These are phyloP conservation scores for Danio jaintianensis DNA, from an alignment of 2,797 vertebrate species.

Conservation along the genomic window DNA sequence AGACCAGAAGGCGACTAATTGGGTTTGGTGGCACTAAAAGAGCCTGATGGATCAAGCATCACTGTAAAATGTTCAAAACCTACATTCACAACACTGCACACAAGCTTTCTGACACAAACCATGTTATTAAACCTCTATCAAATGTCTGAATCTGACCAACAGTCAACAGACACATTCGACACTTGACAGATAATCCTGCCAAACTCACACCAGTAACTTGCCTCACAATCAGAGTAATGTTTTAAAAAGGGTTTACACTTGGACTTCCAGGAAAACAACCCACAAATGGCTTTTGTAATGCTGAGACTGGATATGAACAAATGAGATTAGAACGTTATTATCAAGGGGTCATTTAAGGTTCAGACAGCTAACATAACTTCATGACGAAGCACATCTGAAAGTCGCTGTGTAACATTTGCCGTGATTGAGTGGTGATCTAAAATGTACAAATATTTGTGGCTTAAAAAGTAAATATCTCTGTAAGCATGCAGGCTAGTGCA, in stretches of 20 bases:
- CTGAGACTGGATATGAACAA: neutral
- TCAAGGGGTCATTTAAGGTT: neutral
- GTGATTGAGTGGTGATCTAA: neutral
- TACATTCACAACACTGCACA: constrained; percentile 23
- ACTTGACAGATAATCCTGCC: constrained; percentile 12
- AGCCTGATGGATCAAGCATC: constrained; percentile 58
- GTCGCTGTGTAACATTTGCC: neutral
- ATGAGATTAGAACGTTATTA: neutral
- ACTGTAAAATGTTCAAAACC: constrained; percentile 35
- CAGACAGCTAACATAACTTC: neutral
- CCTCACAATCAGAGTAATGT: neutral
- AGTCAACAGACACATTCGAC: constrained; percentile 15
- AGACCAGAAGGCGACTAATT: constrained; percentile 77
- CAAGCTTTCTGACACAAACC: constrained; percentile 43
- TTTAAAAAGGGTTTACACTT: neutral
- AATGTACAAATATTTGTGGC: neutral
- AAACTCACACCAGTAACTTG: neutral
- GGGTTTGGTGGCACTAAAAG: constrained; percentile 75
- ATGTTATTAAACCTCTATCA: constrained; percentile 32
- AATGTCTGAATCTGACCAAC: too few species aligned
- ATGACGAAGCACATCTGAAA: neutral
- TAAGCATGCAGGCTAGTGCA: neutral
- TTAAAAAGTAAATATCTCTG: neutral
- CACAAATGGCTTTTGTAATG: neutral
- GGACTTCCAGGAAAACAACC: neutral